Percentiles rank a stretch among this genome's conserved stretches.
These are phyloP conservation scores for Megalops cyprinoides DNA, from an alignment of 2,797 vertebrate species.

Conservation along the genomic window DNA sequence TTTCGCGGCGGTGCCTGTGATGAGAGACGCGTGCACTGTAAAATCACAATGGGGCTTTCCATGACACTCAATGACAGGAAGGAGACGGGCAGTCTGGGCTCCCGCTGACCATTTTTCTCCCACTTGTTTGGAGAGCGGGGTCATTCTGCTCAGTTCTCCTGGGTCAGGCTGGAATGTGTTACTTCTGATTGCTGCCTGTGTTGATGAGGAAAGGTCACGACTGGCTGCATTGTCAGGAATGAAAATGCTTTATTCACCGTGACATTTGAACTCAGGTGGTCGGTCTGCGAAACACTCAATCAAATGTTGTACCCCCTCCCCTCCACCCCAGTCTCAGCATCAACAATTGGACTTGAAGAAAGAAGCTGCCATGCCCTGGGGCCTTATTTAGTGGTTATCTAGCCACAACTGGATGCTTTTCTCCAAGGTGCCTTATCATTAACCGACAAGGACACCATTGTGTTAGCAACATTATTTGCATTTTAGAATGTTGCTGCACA, in stretches of 20 bases:
- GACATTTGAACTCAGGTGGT: not conserved
- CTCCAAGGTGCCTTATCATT: conserved; percentile 20
- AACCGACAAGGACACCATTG: conserved; percentile 11
- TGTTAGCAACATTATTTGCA: conserved; percentile 20
- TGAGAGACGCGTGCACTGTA: conserved; percentile 21
- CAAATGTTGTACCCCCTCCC: not conserved
- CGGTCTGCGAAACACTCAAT: not conserved
- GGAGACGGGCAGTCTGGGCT: conserved; percentile 35
- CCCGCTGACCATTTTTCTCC: conserved; percentile 1
- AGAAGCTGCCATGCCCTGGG: not conserved
- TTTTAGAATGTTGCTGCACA: conserved; percentile 42
- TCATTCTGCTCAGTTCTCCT: not conserved
- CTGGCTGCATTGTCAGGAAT: not conserved
- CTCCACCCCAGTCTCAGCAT: not conserved
- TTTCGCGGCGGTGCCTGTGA: conserved; percentile 4
- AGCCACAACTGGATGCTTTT: not conserved
- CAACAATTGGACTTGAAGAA: conserved; percentile 3
- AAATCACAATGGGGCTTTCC: conserved; percentile 33
- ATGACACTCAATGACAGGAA: conserved; percentile 40
- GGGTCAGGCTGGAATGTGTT: not conserved
- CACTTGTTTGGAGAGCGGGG: not conserved
- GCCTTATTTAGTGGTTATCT: conserved; percentile 1
- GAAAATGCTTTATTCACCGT: not conserved
- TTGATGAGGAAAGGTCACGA: not conserved
- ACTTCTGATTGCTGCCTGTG: not conserved